Evolutionary conservation across 1,140 invertebrate genomes (phyloP).

Genomic region (Littorina saxatilis): DNA sequence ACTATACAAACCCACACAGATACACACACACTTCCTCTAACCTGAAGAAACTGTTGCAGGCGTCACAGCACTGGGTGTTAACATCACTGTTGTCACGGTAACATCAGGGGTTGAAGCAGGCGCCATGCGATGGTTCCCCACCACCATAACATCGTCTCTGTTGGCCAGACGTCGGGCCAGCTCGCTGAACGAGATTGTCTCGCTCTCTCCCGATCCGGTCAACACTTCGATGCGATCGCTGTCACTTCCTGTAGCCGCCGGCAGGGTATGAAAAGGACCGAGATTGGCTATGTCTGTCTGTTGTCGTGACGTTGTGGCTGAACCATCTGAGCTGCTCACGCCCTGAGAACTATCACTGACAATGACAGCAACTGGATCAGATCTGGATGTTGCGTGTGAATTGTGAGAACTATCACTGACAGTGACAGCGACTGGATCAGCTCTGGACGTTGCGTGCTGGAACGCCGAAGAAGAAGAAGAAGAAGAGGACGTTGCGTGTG

Average conservation of each 20-base stretch:
- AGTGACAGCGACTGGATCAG: no score
- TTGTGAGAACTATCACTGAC: no score
- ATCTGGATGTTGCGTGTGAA: no score
- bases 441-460: no score
- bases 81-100: not conserved
- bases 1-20: slow-evolving; percentile 4
- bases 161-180: slow-evolving; percentile 31
- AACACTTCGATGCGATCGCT: not conserved
- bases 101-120: no score
- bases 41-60: not conserved
- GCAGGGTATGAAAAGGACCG: not conserved
- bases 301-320: no score
- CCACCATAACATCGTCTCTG: slow-evolving; percentile 17
- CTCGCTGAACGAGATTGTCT: slow-evolving; percentile 15
- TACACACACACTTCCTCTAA: not conserved
- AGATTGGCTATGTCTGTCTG: no score
- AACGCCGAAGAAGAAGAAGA: no score
- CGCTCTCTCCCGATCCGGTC: not conserved
- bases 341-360: no score
- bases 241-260: not conserved
- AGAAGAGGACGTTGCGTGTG: no score
- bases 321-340: no score
- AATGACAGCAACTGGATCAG: no score
- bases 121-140: slow-evolving; percentile 18
- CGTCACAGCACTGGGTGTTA: not conserved